Evolutionary conservation across 2,888 invertebrate genomes (phyloP), one percentile per base, ranked within the genome.

Genomic region (Molorchus minor): DNA sequence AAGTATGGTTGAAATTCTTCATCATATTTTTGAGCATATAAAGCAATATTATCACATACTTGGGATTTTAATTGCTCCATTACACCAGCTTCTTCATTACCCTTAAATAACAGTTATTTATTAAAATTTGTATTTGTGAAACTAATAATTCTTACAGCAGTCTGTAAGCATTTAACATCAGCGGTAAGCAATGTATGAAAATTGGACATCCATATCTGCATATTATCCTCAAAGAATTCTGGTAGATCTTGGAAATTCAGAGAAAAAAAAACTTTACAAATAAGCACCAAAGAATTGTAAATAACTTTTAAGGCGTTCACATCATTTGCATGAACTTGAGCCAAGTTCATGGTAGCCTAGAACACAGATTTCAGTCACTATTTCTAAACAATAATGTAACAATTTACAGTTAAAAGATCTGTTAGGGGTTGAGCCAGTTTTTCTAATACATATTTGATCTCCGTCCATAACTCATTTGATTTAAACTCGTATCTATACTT

Each of bases 151-250:
- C 80, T 79, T 80, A 87, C 88, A 64, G 80, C 82, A 10, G 90
- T 89, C 72, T 90, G 87, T 60, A 97, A 82, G 20, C 87, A 83
- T 1, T 90, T 87, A 33, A 94, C 92, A 79, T 96, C 90, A 0
- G 85, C 84, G 56, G 88, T 90, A 29, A 99, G 83, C 25, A 99
- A 83, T 21, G 86, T 87, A 47, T 94, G 88, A 71, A 98, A 92
- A 73, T 94, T 88, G 0, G 87, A 86, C 97, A 99, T 98, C 98
- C 99, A 99, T 0, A 86, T 86, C 16, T 84, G 84, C 91, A 99
- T 96, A 79, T 98, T 96, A 78, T 99, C 98, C 81, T 99, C 99
- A 79, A 99, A 99, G 83, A 94, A 98, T 82, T 99, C 99, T 0
- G 99, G 99, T 69, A 99, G 82, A 81, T 99, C 99, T 85, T 99